These are phyloP conservation scores for Diphyllodes magnificus DNA, from an alignment of 2,113 vertebrate genomes.

Conservation along the genomic window DNA sequence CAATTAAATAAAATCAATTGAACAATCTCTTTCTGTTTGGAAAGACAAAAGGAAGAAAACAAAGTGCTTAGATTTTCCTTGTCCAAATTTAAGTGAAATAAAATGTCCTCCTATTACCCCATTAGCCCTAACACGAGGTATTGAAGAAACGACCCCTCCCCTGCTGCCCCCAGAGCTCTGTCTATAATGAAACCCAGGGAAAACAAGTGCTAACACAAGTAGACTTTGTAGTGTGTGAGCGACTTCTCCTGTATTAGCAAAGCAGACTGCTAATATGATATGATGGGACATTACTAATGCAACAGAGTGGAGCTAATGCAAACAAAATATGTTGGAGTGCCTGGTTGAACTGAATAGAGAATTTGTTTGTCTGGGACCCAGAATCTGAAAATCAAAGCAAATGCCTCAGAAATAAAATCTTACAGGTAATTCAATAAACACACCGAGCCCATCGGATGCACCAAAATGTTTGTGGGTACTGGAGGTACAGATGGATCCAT, in stretches of 20 bases:
- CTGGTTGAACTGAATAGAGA: constrained; percentile 40
- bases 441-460: neutral
- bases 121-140: neutral
- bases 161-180: neutral
- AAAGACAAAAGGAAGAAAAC: neutral
- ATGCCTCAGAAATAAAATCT: constrained; percentile 1
- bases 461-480: neutral
- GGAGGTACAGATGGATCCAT: neutral
- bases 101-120: neutral
- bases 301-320: constrained; percentile 54
- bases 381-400: constrained; percentile 17
- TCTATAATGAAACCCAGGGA: constrained; percentile 5
- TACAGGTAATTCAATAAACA: neutral
- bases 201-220: constrained; percentile 6
- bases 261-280: constrained; percentile 44
- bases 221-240: constrained; percentile 18
- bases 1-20: neutral
- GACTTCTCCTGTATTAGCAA: constrained; percentile 8
- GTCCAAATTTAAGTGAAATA: neutral
- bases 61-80: neutral
- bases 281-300: constrained; percentile 64
- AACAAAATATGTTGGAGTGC: constrained; percentile 51
- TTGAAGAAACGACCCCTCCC: neutral
- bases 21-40: neutral
- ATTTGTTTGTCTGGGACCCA: constrained; percentile 31